A percentile compares a stretch with the other conserved stretches of the same genome.
Evolutionary conservation across 2,888 invertebrate species (phyloP).

Genomic region (Aspidiotus rigidus): DNA sequence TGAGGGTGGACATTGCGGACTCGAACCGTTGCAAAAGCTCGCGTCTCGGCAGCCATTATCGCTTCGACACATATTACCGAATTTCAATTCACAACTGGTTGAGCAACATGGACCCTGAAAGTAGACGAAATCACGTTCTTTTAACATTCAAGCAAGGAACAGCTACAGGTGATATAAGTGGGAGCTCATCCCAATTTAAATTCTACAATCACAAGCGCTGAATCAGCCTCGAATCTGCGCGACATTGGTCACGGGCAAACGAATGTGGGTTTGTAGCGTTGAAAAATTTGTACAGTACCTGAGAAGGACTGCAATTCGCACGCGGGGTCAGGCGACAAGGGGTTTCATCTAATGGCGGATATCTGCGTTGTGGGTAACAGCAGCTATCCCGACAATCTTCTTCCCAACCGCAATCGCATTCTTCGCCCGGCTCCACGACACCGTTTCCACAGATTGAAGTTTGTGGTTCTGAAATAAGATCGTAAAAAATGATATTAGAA

Average conservation of each 20-base stretch:
- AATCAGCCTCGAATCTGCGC: no score
- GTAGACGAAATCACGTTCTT: constrained; percentile 10
- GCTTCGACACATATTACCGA: constrained; percentile 80
- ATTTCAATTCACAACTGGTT: constrained; percentile 69
- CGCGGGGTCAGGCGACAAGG: constrained; percentile 79
- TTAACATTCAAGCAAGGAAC: background rate
- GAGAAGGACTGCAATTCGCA: constrained; percentile 69
- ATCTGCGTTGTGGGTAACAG: constrained; percentile 80
- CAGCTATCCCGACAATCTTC: constrained; percentile 90
- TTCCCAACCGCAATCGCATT: constrained; percentile 98
- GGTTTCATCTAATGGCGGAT: constrained; percentile 64
- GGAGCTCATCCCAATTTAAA: background rate
- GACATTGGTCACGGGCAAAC: no score
- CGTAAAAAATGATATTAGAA: background rate
- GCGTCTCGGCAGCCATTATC: constrained; percentile 90
- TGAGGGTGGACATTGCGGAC: constrained; percentile 85
- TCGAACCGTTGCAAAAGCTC: constrained; percentile 80
- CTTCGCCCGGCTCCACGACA: constrained; percentile 91
- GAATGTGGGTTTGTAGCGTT: no score
- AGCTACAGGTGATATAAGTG: background rate
- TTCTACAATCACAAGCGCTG: no score
- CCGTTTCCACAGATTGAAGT: constrained; percentile 92
- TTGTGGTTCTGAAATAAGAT: constrained; percentile 27
- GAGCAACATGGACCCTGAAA: constrained; percentile 89
- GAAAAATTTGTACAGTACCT: constrained; percentile 47